Evolutionary conservation across 1,140 invertebrate genomes (phyloP).

Genomic region (Aphis craccivora): DNA sequence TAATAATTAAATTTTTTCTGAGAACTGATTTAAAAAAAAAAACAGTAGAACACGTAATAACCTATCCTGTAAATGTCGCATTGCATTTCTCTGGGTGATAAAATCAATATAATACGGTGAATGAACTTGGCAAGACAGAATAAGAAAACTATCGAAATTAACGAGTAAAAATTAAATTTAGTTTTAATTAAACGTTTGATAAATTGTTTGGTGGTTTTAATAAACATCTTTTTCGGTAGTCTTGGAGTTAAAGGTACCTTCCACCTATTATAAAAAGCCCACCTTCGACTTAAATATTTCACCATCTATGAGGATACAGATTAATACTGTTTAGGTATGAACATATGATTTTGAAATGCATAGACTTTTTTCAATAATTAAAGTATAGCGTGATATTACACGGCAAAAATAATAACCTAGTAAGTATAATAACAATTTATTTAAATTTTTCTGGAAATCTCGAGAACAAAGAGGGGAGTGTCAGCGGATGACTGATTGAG

Average conservation of each 20-base stretch:
- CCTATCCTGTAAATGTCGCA: no score
- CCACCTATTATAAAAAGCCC: background rate
- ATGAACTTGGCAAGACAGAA: background rate
- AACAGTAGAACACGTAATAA: background rate
- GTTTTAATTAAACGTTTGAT: background rate
- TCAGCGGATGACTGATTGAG: conserved; percentile 36
- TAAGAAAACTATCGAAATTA: background rate
- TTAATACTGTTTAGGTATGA: background rate
- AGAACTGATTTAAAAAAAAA: no score
- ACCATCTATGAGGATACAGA: background rate
- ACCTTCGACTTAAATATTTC: background rate
- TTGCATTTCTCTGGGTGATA: background rate
- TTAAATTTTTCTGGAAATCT: conserved; percentile 11
- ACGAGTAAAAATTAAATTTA: background rate
- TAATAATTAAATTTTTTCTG: background rate
- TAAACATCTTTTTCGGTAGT: background rate
- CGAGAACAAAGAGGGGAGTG: background rate
- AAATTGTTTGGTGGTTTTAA: background rate
- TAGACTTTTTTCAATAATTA: background rate
- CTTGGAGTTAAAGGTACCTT: background rate
- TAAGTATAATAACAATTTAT: background rate
- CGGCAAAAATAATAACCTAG: background rate
- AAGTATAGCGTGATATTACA: background rate
- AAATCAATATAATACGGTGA: background rate
- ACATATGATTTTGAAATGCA: background rate